These are phyloP conservation scores for Taphrorychus bicolor DNA, from an alignment of 2,888 invertebrate genomes.

Conservation along the genomic window DNA sequence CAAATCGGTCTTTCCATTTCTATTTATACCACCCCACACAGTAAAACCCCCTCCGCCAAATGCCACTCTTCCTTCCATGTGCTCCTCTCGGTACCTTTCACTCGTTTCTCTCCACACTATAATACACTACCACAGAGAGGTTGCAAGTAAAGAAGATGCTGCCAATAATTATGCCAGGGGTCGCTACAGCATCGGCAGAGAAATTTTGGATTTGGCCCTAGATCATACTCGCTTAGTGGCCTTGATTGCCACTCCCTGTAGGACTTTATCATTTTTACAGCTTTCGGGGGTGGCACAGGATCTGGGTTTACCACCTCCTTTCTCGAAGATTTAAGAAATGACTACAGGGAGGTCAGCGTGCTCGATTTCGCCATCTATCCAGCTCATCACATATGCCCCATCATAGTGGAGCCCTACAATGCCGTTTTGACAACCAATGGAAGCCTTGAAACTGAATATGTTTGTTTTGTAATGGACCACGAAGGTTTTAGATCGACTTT, in stretches of 20 bases:
- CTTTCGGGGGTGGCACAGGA: conserved; percentile 81
- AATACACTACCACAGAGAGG: conserved; percentile 56
- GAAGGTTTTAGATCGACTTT: conserved; percentile 90
- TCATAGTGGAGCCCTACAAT: conserved; percentile 81
- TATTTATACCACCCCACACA: too few relatives aligned
- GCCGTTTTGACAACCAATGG: conserved; percentile 92
- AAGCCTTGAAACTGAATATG: conserved; percentile 72
- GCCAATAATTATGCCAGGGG: conserved; percentile 88
- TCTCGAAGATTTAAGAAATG: conserved; percentile 67
- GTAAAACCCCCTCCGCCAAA: too few relatives aligned
- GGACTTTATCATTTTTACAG: conserved; percentile 70
- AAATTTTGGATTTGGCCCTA: conserved; percentile 74
- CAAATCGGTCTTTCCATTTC: too few relatives aligned
- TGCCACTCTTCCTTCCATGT: too few relatives aligned
- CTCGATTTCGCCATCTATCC: conserved; percentile 80
- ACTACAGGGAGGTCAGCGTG: conserved; percentile 93
- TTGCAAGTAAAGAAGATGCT: conserved; percentile 84
- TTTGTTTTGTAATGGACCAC: conserved; percentile 79
- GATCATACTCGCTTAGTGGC: conserved; percentile 71
- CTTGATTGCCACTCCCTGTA: conserved; percentile 68
- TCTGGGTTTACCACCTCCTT: conserved; percentile 75
- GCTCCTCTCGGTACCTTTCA: too few relatives aligned
- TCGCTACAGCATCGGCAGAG: conserved; percentile 77
- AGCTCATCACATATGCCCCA: conserved; percentile 75
- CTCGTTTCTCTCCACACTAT: too few relatives aligned